Evolutionary conservation across 2,888 invertebrate genomes (phyloP).

Genomic region (Drosophila gaucha): DNA sequence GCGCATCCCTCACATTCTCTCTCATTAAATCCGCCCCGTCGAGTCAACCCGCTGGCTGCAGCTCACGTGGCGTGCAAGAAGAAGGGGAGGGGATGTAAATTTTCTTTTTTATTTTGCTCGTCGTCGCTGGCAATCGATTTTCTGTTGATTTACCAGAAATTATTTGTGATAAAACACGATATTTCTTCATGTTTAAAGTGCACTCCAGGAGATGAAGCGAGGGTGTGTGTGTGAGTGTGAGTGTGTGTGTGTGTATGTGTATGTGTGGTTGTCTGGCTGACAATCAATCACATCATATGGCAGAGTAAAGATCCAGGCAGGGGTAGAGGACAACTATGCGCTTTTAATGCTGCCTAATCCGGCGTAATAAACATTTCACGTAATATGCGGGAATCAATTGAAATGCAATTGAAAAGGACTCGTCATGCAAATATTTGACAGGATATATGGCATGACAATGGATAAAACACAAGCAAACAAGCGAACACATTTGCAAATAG

Average conservation of each 20-base stretch:
- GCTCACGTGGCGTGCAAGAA: constrained; percentile 16
- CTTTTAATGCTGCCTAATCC: constrained; percentile 79
- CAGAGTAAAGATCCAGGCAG: constrained; percentile 44
- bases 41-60: constrained; percentile 55
- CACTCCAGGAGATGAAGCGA: constrained; percentile 56
- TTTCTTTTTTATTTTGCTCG: constrained; percentile 26
- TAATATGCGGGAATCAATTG: constrained; percentile 74
- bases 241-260: not conserved
- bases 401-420: constrained; percentile 70
- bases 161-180: constrained; percentile 84
- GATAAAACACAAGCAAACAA: constrained; percentile 12
- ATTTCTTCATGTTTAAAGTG: constrained; percentile 81
- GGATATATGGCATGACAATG: constrained; percentile 57
- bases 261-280: constrained; percentile 41
- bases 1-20: constrained; percentile 18
- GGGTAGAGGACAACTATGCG: constrained; percentile 44
- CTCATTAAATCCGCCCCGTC: constrained; percentile 51
- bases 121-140: constrained; percentile 74
- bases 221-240: not conserved
- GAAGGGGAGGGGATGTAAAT: constrained; percentile 37
- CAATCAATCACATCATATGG: constrained; percentile 77
- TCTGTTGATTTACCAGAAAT: constrained; percentile 82
- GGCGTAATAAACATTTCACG: constrained; percentile 74
- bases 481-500: not conserved
- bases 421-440: constrained; percentile 75